phyloP scores from a whole-genome alignment of 1,140 invertebrate species.

The Chironomus tepperi region DNA sequence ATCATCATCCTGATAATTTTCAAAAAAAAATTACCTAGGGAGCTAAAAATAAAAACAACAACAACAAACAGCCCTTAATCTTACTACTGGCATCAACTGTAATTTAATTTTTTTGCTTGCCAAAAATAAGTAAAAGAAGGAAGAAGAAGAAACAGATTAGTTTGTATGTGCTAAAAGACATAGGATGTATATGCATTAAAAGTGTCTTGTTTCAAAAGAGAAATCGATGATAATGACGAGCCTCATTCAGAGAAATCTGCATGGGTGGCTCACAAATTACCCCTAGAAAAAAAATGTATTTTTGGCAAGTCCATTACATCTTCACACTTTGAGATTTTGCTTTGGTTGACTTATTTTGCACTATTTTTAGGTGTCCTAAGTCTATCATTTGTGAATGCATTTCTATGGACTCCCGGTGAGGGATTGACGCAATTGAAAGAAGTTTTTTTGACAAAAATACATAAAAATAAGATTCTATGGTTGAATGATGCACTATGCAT shows the following conservation, averaged over 20 bases:
- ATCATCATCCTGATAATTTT: no score
- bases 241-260: neutral
- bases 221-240: neutral
- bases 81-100: neutral
- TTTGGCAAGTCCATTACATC: neutral
- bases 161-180: no score
- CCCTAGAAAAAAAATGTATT: neutral
- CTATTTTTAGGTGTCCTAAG: no score
- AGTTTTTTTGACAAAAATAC: no score
- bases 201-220: neutral
- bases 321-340: neutral
- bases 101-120: neutral
- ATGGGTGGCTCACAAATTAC: neutral
- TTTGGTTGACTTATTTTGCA: neutral
- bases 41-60: neutral
- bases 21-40: no score
- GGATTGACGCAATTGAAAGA: no score
- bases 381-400: no score
- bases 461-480: no score
- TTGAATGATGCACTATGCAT: no score
- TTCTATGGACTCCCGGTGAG: no score
- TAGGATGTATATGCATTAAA: neutral
- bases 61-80: neutral
- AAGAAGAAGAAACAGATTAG: neutral
- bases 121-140: neutral